Evolutionary conservation across 2,888 invertebrate species (phyloP), one percentile per base, ranked within the genome.

Genomic region (Eudasyphora cyanicolor): DNA sequence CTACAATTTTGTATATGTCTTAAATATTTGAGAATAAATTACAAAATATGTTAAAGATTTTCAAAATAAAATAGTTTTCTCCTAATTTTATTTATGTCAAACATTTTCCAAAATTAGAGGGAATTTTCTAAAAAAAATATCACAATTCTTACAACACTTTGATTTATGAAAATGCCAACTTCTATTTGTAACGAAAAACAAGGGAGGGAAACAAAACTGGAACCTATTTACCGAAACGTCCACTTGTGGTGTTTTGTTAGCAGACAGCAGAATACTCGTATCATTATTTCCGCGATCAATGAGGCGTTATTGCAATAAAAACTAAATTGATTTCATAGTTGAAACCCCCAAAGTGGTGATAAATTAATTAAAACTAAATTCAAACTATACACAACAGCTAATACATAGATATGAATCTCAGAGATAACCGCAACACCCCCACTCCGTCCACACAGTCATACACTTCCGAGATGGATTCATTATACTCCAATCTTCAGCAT

Each of bases 331-430:
- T 81, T 84, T 84, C 73, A 64, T 81, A 69, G 45, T 73, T 76
- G 67, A 78, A 78, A 35, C 64, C 24, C 67, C 67, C 71, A 60
- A 78, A 79, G 60, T 81, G 78, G 81, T 84, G 73, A 84, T 84
- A 84, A 84, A 84, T 84, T 84, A 84, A 84, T 84, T 84, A 84
- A 81, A 81, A 67, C 45, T 27, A 82, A 62, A 54, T 57, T 62
- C 12, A 70, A 64, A 32, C 14, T 42, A 76, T 51, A 74, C 38
- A 67, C n/a, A n/a, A n/a, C n/a, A n/a, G n/a, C n/a, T n/a, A n/a
- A n/a, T n/a, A n/a, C n/a, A n/a, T n/a, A 51, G 54, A 49, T 62
- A 32, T 17, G 29, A 45, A 70, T 35, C 35, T 21, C 21, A 17
- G 17, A 27, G 24, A 70, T 32, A n/a, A 35, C 24, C 8, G 14